Base-by-base conservation (phyloP, 2,113 vertebrate genomes). In the Nematolebias whitei region DNA sequence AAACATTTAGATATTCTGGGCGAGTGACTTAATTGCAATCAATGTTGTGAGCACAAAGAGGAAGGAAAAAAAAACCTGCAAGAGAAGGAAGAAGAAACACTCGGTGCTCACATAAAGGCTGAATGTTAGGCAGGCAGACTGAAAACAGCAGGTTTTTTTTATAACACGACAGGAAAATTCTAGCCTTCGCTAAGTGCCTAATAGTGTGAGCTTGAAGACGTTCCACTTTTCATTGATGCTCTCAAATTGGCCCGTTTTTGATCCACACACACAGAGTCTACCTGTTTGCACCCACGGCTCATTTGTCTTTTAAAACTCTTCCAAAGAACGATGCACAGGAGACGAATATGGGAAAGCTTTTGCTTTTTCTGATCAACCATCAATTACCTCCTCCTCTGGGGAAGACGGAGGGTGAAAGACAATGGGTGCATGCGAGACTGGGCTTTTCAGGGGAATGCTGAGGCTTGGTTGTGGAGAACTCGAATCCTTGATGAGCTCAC, bases 1-100 rank as follows among this genome's bases (percentile, higher is more conserved):
- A 87, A 91, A 92, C 79, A 85, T 88, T 88, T 81, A 87, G 86
- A 87, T 83, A 85, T 86, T 87, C 84, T 71, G 78, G 80, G 84
- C 79, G 82, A 89, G 74, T 90, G 84, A 87, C 80, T 87, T 88
- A 87, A 89, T 90, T 88, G 82, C 85, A 90, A 90, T 90, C 86
- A 83, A 89, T 91, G 88, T 79, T 76, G 82, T 74, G 64, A 78
- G 65, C 39, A 82, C 72, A 84, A 84, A 82, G 70, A 70, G 58
- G 39, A 74, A 35, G 9, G 9, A 84, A 87, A 83, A 81, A 70
- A 67, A 75, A 29, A 68, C 1, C 57, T 74, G 84, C 74, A 63
- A 63, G 67, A 48, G 68, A 74, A 71, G 23, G 77, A 74, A 50
- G 75, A 68, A 75, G 74, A 88, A 91, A 81, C 43, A 41, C 70